Evolutionary conservation across 1,140 invertebrate genomes (phyloP), one percentile per base, ranked within the genome.

Genomic region (Pararge aegeria): DNA sequence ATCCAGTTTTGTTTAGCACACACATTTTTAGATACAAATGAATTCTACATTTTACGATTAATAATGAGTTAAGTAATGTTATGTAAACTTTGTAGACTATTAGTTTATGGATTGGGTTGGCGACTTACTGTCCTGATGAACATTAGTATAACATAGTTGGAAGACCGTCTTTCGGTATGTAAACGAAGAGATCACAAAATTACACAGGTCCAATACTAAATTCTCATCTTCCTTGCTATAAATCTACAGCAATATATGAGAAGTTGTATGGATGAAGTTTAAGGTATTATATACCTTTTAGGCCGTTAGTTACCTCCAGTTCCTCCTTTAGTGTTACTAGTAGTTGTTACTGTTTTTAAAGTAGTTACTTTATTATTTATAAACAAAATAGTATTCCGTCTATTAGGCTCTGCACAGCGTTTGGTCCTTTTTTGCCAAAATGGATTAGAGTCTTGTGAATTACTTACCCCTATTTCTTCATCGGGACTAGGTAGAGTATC

Each of bases 361-460:
- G 53, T 53, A 50, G 76, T 79, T 63, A 83, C 66, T 75, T 87
- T 90, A 61, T 90, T 90, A 76, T 90, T 88, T 38, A 90, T 88
- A 53, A 84, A 82, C 40, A 90, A 55, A 65, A 90, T 90, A 50
- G 87, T 90, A 74, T 87, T 90, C 57, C 87, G 71, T 74, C 87
- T 82, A 64, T 88, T 90, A 9, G 87, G 84, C 52, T 90, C 85
- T 60, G 88, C 61, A 48, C 66, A 70, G 63, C 80, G 71, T 68
- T 83, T 87, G 40, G 75, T 82, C 58, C 85, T 65, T 68, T 87
- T 89, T 64, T 87, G 75, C 84, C 87, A 89, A 61, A 89, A 89
- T 24, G 84, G 84, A 67, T 88, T 89, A 65, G 75, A 72, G 65
- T 87, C 84, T 79, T 89, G 87, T 5, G 77, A 73, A 38, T 58